phyloP scores from a whole-genome alignment of 2,113 vertebrate species.

The Asarcornis scutulata region DNA sequence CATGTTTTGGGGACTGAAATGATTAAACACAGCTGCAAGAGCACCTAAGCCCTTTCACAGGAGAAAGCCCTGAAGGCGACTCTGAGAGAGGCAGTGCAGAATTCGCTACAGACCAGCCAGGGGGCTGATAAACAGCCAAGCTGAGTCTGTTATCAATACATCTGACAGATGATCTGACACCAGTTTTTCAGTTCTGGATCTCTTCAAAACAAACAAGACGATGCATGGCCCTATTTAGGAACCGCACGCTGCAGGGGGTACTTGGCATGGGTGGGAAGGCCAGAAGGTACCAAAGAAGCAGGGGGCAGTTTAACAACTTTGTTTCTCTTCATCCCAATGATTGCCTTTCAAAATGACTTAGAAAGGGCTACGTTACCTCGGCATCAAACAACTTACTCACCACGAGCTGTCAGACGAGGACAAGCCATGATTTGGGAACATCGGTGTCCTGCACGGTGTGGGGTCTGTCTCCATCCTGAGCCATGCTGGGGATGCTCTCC shows the following conservation, averaged over 20 bases:
- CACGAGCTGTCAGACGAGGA: neutral
- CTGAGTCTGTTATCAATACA: neutral
- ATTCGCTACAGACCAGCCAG: neutral
- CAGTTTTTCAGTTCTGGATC: neutral
- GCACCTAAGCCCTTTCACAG: neutral
- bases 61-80: neutral
- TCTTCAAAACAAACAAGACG: neutral
- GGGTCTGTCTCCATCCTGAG: no score
- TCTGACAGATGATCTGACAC: neutral
- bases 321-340: neutral
- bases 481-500: neutral
- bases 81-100: neutral
- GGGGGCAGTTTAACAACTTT: neutral
- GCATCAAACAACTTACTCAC: neutral
- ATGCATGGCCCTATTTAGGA: neutral
- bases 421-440: no score
- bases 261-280: neutral
- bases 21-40: neutral
- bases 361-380: neutral
- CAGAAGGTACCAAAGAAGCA: neutral
- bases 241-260: fast-evolving
- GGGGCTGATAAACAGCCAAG: neutral
- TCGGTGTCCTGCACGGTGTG: no score
- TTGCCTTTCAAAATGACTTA: neutral
- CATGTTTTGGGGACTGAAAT: neutral